These are phyloP conservation scores for Lepidonotus clava DNA, from an alignment of 2,888 invertebrate species.

Conservation along the genomic window DNA sequence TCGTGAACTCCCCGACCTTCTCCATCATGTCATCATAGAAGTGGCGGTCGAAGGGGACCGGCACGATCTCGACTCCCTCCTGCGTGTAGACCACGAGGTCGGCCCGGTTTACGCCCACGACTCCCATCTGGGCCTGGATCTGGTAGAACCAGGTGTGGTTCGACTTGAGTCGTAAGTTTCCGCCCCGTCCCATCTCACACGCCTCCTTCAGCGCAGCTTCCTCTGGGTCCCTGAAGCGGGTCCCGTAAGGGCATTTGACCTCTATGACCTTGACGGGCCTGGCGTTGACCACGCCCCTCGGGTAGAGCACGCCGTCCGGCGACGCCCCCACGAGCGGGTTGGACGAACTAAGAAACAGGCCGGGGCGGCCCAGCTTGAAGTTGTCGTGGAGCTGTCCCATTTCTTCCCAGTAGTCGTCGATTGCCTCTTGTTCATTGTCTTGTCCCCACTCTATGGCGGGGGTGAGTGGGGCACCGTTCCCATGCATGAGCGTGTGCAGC, in stretches of 20 bases:
- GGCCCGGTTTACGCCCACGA: not conserved
- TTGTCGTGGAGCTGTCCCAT: not conserved
- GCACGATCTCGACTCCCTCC: not conserved
- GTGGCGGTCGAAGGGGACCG: not conserved
- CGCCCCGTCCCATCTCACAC: not conserved
- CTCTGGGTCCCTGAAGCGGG: not conserved
- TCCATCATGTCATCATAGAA: not conserved
- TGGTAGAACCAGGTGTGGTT: not conserved
- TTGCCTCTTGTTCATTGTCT: not conserved
- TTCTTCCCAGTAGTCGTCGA: not conserved
- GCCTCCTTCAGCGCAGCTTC: not conserved
- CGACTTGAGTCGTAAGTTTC: not conserved
- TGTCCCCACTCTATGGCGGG: not conserved
- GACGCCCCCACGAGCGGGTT: not conserved
- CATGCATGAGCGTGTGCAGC: not conserved
- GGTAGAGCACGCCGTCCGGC: not conserved
- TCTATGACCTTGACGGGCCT: not conserved
- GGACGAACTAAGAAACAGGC: not conserved
- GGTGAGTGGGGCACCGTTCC: not conserved
- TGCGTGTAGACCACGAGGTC: not conserved
- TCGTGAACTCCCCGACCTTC: not conserved
- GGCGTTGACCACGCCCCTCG: not conserved
- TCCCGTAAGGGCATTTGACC: not conserved
- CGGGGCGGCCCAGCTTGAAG: not conserved
- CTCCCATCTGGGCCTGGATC: constrained; percentile 19